These are phyloP conservation scores for Neopipo cinnamomea DNA, from an alignment of 2,113 vertebrate species.

Conservation along the genomic window DNA sequence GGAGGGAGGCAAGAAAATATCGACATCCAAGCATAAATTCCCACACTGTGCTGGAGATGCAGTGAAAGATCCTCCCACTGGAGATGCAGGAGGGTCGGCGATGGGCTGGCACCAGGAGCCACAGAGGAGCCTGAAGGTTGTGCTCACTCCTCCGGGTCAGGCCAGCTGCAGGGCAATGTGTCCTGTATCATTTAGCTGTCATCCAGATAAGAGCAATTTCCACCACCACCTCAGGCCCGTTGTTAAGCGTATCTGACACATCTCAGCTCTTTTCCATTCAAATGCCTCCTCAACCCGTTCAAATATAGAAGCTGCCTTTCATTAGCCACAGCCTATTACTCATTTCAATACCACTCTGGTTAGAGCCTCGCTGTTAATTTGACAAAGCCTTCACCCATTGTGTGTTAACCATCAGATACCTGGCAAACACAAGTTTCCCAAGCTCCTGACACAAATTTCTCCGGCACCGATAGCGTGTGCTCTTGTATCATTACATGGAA, in stretches of 20 bases:
- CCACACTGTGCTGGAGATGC: not conserved
- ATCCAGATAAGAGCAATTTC: not conserved
- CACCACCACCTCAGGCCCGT: not conserved
- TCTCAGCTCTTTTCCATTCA: not conserved
- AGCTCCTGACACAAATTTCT: not conserved
- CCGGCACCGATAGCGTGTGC: not conserved
- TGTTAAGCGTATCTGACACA: not conserved
- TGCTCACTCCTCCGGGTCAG: not conserved
- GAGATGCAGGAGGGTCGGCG: not conserved
- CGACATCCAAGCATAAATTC: accelerated
- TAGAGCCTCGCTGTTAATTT: not conserved
- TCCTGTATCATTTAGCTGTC: not conserved
- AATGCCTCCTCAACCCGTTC: not conserved
- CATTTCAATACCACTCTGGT: not conserved
- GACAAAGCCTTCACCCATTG: not conserved
- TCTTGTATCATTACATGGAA: not conserved
- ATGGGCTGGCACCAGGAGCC: accelerated
- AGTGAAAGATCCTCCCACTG: not conserved
- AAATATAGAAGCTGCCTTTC: slow-evolving; percentile 52
- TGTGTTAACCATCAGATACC: not conserved
- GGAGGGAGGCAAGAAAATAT: not conserved
- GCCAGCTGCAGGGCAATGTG: not conserved
- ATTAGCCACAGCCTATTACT: slow-evolving; percentile 20
- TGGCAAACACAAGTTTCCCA: not conserved
- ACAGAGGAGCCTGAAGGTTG: not conserved